Conservation (phyloP, 2,888 invertebrate genomes). For the Autographa pulchrina region DNA sequence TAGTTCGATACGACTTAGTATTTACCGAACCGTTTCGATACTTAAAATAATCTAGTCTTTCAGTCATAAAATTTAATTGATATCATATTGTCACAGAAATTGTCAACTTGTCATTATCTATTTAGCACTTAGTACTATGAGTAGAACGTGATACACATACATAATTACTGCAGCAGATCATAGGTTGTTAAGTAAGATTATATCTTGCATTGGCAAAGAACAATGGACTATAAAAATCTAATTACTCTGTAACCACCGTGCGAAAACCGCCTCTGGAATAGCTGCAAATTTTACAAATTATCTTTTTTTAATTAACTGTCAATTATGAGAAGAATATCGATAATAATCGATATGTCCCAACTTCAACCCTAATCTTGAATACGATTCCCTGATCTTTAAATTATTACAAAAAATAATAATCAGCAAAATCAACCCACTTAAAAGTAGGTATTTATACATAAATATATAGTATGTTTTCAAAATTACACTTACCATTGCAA, state of each 20-base stretch:
- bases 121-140: conserved; percentile 8
- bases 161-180: conserved; percentile 30
- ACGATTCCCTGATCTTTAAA: not conserved
- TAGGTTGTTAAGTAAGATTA: conserved; percentile 49
- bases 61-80: not conserved
- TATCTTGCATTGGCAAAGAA: conserved; percentile 53
- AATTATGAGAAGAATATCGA: too few relatives aligned
- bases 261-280: conserved; percentile 62
- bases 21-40: too few relatives aligned
- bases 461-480: not conserved
- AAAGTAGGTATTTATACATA: not conserved
- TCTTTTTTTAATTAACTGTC: conserved; percentile 14
- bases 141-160: conserved; percentile 22
- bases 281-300: conserved; percentile 65
- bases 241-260: conserved; percentile 58
- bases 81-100: not conserved
- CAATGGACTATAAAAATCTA: conserved; percentile 71
- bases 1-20: too few relatives aligned
- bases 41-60: not conserved
- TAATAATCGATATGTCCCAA: too few relatives aligned
- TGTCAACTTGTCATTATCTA: conserved; percentile 22
- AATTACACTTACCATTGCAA: not conserved
- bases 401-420: not conserved
- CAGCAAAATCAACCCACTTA: not conserved
- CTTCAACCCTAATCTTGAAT: too few relatives aligned